phyloP scores from a whole-genome alignment of 2,888 invertebrate species.

The Asteroscopus sphinx region DNA sequence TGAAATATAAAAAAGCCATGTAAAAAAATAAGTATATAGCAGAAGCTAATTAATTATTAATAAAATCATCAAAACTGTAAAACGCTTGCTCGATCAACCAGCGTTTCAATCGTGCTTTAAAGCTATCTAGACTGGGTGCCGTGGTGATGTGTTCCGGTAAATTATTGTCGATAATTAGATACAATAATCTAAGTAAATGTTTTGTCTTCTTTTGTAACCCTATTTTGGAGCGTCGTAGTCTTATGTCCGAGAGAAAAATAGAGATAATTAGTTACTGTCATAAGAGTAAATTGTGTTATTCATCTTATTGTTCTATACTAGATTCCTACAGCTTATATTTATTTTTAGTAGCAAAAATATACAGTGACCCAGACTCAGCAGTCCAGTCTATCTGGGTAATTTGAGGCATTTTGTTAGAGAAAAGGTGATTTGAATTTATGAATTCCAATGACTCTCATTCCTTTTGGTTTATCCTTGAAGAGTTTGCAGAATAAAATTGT shows the following conservation, averaged over 20 bases:
- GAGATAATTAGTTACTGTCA: slow-evolving; percentile 27
- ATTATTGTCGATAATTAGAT: neutral
- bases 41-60: too few relatives aligned
- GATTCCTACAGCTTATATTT: neutral
- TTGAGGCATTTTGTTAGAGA: slow-evolving; percentile 11
- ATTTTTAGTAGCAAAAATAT: slow-evolving; percentile 4
- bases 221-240: slow-evolving; percentile 4
- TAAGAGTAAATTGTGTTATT: slow-evolving; percentile 21
- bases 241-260: slow-evolving; percentile 25
- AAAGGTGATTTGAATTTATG: slow-evolving; percentile 33
- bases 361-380: neutral
- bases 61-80: too few relatives aligned
- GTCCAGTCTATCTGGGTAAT: neutral
- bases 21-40: too few relatives aligned
- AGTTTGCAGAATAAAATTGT: slow-evolving; percentile 8
- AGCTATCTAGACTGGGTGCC: too few relatives aligned
- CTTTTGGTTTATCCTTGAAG: neutral
- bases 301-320: slow-evolving; percentile 18
- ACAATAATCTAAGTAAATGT: neutral
- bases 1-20: too few relatives aligned
- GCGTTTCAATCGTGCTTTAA: too few relatives aligned
- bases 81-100: too few relatives aligned
- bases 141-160: too few relatives aligned
- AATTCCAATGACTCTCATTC: slow-evolving; percentile 21
- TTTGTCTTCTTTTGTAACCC: slow-evolving; percentile 9